Percentiles rank a stretch among this genome's conserved stretches.
Conservation (phyloP, 2,888 invertebrate genomes). For the Dolomedes plantarius region DNA sequence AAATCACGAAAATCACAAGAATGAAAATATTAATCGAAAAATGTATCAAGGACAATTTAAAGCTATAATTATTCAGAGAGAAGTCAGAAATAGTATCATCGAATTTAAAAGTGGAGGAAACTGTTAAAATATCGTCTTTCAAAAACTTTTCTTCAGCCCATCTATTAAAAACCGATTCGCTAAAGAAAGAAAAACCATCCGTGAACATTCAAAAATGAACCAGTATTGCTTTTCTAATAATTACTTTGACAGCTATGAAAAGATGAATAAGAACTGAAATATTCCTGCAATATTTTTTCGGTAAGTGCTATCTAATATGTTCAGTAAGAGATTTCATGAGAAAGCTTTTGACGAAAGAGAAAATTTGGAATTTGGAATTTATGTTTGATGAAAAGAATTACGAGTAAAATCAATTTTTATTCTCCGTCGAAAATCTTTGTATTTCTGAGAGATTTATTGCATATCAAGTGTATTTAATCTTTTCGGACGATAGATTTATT, state of each 20-base stretch:
- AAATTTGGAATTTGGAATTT: not conserved
- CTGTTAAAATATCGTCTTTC: not conserved
- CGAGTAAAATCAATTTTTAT: no score
- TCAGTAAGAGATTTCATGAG: not conserved
- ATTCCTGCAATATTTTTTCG: not conserved
- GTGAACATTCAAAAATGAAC: conserved; percentile 10
- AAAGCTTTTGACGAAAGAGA: not conserved
- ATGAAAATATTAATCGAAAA: not conserved
- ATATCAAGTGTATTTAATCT: no score
- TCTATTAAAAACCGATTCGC: conserved; percentile 1
- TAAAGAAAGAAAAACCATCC: conserved; percentile 1
- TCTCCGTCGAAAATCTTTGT: no score
- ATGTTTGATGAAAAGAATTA: not conserved
- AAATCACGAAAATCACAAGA: not conserved
- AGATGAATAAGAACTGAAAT: conserved; percentile 8
- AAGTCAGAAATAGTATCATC: not conserved
- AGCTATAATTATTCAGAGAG: not conserved
- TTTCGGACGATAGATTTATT: no score
- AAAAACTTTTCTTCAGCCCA: conserved; percentile 6
- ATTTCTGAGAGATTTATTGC: no score
- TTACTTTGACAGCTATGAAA: not conserved
- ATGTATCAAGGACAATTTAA: not conserved
- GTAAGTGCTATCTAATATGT: conserved; percentile 3
- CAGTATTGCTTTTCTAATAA: conserved; percentile 13
- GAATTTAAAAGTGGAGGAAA: not conserved